Conservation (phyloP, 2,888 invertebrate species). For the Tuta absoluta region DNA sequence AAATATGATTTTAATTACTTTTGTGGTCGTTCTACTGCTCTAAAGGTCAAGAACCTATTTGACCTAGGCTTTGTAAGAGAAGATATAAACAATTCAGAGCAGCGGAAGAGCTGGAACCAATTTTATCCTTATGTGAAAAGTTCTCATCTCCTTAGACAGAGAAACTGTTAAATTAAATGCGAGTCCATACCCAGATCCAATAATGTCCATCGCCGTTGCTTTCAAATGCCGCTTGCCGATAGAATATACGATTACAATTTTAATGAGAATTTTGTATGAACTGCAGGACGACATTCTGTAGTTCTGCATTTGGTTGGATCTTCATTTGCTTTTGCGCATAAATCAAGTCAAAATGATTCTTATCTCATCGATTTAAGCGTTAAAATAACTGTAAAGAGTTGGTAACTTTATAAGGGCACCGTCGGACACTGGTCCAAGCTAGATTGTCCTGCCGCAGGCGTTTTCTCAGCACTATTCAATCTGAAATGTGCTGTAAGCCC, state of each 20-base stretch:
- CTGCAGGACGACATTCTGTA: slow-evolving; percentile 50
- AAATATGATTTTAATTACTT: background rate
- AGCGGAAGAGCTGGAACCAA: slow-evolving; percentile 15
- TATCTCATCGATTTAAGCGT: slow-evolving; percentile 37
- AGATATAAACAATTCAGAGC: background rate
- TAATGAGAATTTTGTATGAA: slow-evolving; percentile 28
- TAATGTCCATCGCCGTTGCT: slow-evolving; percentile 27
- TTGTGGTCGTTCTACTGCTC: background rate
- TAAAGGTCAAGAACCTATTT: background rate
- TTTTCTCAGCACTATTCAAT: slow-evolving; percentile 32
- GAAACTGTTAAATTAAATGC: slow-evolving; percentile 24
- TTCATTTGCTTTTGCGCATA: slow-evolving; percentile 43
- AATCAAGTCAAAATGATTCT: slow-evolving; percentile 38
- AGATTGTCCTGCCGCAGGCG: slow-evolving; percentile 56
- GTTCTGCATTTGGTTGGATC: slow-evolving; percentile 48
- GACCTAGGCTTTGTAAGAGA: background rate
- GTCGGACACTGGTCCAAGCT: slow-evolving; percentile 55
- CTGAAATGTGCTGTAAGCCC: slow-evolving; percentile 43
- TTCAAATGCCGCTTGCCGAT: slow-evolving; percentile 26
- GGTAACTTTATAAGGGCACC: slow-evolving; percentile 54
- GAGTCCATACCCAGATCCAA: slow-evolving; percentile 23
- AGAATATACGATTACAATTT: slow-evolving; percentile 35
- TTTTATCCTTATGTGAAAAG: slow-evolving; percentile 24
- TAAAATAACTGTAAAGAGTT: slow-evolving; percentile 35
- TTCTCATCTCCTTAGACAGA: slow-evolving; percentile 17